A percentile compares a stretch with the other conserved stretches of the same genome.
Evolutionary conservation across 1,140 invertebrate species (phyloP).

Genomic region (Sinella curviseta): DNA sequence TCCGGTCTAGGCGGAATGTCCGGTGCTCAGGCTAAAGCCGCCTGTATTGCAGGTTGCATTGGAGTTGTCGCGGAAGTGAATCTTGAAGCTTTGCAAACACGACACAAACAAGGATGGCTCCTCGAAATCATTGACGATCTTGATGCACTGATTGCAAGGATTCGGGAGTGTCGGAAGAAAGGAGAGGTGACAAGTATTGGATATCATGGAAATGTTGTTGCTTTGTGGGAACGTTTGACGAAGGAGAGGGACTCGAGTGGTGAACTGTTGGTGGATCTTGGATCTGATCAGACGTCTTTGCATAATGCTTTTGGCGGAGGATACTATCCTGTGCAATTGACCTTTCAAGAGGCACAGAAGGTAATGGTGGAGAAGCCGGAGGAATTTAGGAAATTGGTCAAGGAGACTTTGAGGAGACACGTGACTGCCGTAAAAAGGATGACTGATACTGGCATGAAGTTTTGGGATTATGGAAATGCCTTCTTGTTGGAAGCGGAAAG

Average conservation of each 20-base stretch:
- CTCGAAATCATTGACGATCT: constrained; percentile 60
- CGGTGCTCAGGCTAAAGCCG: constrained; percentile 69
- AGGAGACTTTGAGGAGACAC: constrained; percentile 65
- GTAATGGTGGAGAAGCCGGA: constrained; percentile 61
- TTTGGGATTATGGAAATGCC: constrained; percentile 73
- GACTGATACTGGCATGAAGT: constrained; percentile 60
- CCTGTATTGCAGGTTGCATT: constrained; percentile 66
- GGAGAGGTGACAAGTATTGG: constrained; percentile 62
- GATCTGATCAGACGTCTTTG: constrained; percentile 68
- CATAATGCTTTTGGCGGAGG: constrained; percentile 57
- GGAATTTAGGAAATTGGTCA: constrained; percentile 62
- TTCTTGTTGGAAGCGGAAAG: constrained; percentile 67
- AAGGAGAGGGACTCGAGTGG: constrained; percentile 60
- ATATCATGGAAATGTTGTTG: constrained; percentile 66
- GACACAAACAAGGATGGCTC: constrained; percentile 67
- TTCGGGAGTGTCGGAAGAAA: constrained; percentile 55
- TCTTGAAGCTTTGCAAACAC: constrained; percentile 63
- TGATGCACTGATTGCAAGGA: constrained; percentile 59
- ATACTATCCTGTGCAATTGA: constrained; percentile 66
- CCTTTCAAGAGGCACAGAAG: constrained; percentile 54
- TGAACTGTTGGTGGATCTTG: constrained; percentile 65
- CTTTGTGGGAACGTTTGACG: constrained; percentile 65
- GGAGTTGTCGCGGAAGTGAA: constrained; percentile 69
- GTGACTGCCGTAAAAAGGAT: constrained; percentile 64
- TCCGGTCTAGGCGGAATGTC: constrained; percentile 67